Base-by-base conservation (phyloP, 2,797 vertebrate species). In the Myotis daubentonii region DNA sequence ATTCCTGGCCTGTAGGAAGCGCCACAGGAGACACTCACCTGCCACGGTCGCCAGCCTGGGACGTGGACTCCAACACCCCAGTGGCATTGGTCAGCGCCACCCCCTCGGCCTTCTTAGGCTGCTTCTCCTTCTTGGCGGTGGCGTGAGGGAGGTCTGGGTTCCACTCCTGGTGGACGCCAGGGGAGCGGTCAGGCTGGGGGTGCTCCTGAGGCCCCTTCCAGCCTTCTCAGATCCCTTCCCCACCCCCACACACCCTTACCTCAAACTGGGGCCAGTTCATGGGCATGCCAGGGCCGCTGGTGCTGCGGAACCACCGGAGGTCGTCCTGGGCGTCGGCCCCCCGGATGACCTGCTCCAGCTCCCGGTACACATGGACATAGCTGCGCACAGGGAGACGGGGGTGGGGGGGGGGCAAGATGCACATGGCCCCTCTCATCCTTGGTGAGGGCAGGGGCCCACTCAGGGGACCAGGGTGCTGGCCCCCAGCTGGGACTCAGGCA, bases 251-350 rank as follows among this genome's bases (percentile, higher is more conserved):
- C 13, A 0, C 2, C 1, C 98, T 98, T 98, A 99, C 99, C 99
- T 99, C 99, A 71, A 99, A 99, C 98, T 99, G 99, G 44, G 99
- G 99, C 99, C 99, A 99, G 98, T 99, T 99, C 99, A 99, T 99
- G 95, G 99, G 98, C 99, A 99, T 99, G 83, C 98, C 99, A 0
- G 99, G 99, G 25, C 99, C 99, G 0, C 99, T 98, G 97, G 82
- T 98, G 97, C 97, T 99, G 97, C 98, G 99, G 98, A 99, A 99
- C 99, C 99, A 99, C 96, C 99, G 99, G 38, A 99, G 99, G 80
- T 99, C 99, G 20, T 99, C 99, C 97, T 99, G 99, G 0, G 99
- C 98, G 0, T 99, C 99, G 0, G 99, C 99, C 5, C 98, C 97
- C 44, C 98, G 98, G 97, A 99, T 99, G 97, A 97, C 98, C 97